These are phyloP conservation scores for Clivina fossor DNA, from an alignment of 2,888 invertebrate species.

Conservation along the genomic window DNA sequence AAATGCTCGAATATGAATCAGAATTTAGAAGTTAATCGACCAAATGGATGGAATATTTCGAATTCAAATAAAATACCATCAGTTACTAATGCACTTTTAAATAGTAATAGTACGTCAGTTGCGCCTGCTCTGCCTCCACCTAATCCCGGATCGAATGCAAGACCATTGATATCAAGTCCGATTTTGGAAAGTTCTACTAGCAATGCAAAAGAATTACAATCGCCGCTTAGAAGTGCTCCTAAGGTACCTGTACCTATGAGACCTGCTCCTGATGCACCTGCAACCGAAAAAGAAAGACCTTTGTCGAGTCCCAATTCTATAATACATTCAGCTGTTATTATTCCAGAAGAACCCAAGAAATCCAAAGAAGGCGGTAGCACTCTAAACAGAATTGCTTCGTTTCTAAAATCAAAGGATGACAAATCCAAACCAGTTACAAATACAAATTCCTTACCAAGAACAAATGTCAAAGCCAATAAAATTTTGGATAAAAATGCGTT, in stretches of 20 bases:
- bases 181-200: slow-evolving; percentile 81
- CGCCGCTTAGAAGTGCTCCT: slow-evolving; percentile 63
- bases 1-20: slow-evolving; percentile 40
- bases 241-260: slow-evolving; percentile 62
- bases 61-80: slow-evolving; percentile 54
- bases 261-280: slow-evolving; percentile 61
- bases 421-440: slow-evolving; percentile 58
- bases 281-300: slow-evolving; percentile 56
- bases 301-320: slow-evolving; percentile 53
- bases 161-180: slow-evolving; percentile 80
- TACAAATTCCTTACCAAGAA: slow-evolving; percentile 61
- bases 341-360: slow-evolving; percentile 37
- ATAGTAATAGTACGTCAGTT: slow-evolving; percentile 50
- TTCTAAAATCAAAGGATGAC: slow-evolving; percentile 66
- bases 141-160: slow-evolving; percentile 62
- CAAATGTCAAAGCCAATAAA: slow-evolving; percentile 64
- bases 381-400: slow-evolving; percentile 74
- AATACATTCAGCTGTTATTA: slow-evolving; percentile 49
- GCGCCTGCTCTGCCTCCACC: slow-evolving; percentile 64
- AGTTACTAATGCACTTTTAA: slow-evolving; percentile 53
- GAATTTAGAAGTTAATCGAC: slow-evolving; percentile 39
- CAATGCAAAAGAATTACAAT: slow-evolving; percentile 71
- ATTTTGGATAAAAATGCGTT: slow-evolving; percentile 70
- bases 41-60: slow-evolving; percentile 44
- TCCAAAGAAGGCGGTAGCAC: slow-evolving; percentile 59